Evolutionary conservation across 2,797 vertebrate species (phyloP).

Genomic region (Chloroceryle inda): DNA sequence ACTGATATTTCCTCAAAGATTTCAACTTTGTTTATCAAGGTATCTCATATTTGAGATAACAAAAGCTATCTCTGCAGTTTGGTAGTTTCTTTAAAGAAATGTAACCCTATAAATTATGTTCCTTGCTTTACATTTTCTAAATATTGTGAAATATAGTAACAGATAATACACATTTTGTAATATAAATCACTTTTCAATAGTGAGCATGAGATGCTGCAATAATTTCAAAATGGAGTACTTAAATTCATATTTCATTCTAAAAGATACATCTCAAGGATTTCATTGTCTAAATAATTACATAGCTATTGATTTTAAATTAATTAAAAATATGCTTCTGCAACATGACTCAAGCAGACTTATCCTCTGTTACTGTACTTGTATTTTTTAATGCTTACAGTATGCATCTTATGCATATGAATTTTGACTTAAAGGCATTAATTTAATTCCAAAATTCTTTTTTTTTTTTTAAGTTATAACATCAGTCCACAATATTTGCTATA

Average conservation of each 20-base stretch:
- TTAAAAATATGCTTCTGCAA: background rate
- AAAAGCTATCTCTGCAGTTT: background rate
- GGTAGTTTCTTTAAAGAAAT: background rate
- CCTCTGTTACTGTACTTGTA: background rate
- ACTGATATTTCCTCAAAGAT: background rate
- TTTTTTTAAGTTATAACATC: background rate
- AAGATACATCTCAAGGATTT: background rate
- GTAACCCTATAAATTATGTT: background rate
- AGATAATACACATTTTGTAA: background rate
- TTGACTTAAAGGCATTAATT: background rate
- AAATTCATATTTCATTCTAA: background rate
- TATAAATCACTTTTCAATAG: background rate
- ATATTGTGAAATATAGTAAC: background rate
- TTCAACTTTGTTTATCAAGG: background rate
- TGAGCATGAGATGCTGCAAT: conserved; percentile 6
- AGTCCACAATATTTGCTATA: conserved; percentile 35
- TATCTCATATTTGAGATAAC: background rate
- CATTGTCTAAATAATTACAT: background rate
- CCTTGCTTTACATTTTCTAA: background rate
- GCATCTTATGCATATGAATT: background rate
- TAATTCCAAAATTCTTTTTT: background rate
- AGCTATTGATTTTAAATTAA: background rate
- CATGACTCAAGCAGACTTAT: background rate
- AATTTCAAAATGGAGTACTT: background rate
- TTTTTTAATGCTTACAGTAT: background rate